Conservation (phyloP, 2,797 vertebrate genomes). For the Pangasius sanitwongsei region DNA sequence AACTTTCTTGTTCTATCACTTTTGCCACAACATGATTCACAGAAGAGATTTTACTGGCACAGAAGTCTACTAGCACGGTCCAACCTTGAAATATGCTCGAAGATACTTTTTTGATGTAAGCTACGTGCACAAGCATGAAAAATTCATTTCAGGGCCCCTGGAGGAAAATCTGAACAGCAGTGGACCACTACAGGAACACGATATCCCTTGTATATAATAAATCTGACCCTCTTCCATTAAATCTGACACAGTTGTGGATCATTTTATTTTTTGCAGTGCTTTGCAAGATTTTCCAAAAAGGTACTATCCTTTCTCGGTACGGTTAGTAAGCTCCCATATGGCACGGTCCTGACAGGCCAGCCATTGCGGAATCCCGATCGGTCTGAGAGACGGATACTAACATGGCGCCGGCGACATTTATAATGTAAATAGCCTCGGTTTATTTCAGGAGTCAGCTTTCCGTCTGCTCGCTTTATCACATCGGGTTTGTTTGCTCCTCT, state of each 20-base stretch:
- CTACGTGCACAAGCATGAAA: constrained; percentile 6
- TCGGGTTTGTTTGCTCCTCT: constrained; percentile 7
- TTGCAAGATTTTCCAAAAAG: constrained; percentile 29
- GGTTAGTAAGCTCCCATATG: constrained; percentile 30
- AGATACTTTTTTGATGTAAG: constrained; percentile 14
- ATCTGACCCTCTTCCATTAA: constrained; percentile 35
- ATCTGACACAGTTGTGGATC: constrained; percentile 18
- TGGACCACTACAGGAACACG: constrained; percentile 1
- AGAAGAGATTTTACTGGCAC: not conserved
- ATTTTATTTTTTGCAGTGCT: constrained; percentile 28
- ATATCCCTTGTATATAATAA: constrained; percentile 30
- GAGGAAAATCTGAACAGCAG: not conserved
- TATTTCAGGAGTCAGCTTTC: constrained; percentile 46
- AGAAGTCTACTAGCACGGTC: not conserved
- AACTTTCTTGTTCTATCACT: too few species aligned
- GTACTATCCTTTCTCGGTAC: not conserved
- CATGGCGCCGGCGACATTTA: constrained; percentile 19
- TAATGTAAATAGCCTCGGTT: constrained; percentile 48
- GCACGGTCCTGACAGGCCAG: constrained; percentile 27
- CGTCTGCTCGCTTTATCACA: constrained; percentile 18
- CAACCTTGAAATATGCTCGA: constrained; percentile 16
- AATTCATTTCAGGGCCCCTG: constrained; percentile 10
- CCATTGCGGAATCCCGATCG: not conserved
- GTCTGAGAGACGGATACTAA: constrained; percentile 26
- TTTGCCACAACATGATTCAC: not conserved